These are phyloP conservation scores for Carettochelys insculpta DNA, from an alignment of 2,113 vertebrate genomes.

Conservation along the genomic window DNA sequence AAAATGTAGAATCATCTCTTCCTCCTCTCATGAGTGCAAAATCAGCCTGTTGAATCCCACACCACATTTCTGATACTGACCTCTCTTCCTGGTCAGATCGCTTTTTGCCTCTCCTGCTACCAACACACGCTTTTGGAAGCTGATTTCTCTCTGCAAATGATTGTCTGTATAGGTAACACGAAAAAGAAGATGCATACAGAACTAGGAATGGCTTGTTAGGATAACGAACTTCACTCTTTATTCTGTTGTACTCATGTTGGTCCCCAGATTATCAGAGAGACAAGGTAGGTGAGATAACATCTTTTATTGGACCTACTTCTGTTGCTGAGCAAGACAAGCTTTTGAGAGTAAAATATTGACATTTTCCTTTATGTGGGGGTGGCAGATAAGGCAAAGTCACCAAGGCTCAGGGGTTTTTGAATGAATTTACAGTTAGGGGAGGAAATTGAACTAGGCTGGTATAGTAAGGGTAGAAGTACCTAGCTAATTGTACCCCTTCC, in stretches of 20 bases:
- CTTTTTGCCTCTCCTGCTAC: constrained; percentile 25
- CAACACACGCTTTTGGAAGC: neutral
- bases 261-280: neutral
- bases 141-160: constrained; percentile 29
- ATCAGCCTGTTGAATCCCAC: neutral
- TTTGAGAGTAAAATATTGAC: neutral
- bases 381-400: neutral
- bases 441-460: neutral
- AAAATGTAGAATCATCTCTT: neutral
- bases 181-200: neutral
- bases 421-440: neutral
- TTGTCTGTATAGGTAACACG: neutral
- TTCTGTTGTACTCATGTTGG: neutral
- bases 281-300: neutral
- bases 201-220: neutral
- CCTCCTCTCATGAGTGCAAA: neutral
- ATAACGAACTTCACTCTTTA: neutral
- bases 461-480: neutral
- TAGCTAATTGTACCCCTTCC: neutral
- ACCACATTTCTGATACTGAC: neutral
- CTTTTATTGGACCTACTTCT: neutral
- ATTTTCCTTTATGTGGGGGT: neutral
- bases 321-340: neutral
- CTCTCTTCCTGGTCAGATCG: constrained; percentile 8
- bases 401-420: neutral